Base-by-base conservation (phyloP, 2,888 invertebrate genomes). In the Cylloceria caligata region DNA sequence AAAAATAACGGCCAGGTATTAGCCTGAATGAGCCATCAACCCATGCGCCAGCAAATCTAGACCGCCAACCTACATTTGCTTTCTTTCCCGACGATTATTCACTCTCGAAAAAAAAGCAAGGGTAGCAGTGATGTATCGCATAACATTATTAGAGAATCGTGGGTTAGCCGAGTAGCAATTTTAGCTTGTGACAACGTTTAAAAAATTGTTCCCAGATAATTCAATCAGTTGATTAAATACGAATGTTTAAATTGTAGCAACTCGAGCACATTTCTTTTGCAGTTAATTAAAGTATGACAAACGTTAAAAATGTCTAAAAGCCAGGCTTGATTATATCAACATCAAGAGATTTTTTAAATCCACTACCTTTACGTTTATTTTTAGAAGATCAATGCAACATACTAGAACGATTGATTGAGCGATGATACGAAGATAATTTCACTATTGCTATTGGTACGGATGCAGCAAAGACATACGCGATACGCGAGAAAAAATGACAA, bases 11-110 rank as follows among this genome's bases (percentile, higher is more conserved):
- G 16, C 34, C 34, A 9, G 62, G 74, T 74, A 62, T 80, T 74
- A 68, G 62, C 42, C 39, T 49, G 79, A 79, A 68, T 68, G 62
- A 79, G 72, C 68, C 68, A 79, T 72, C 79, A 68, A 67, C 73
- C 79, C 65, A 49, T 27, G 21, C 19, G 30, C 55, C 36, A 45
- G 16, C 21, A 36, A 57, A 52, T 72, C 19, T 11, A 34, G 24
- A 47, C 52, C 49, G 47, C 11, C 16, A 36, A 27, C 30, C 57
- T 67, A 19, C 30, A 55, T 42, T 75, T 27, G 34, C 27, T 45
- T 69, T 64, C n/a, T 13, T 67, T 30, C 30, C 19, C 34, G 19
- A 9, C 30, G 21, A 75, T 49, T 75, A 55, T 57, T 57, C 34
- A 0, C 19, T 27, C 9, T 19, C 5, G 21, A 45, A 42, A 11